phyloP scores from a whole-genome alignment of 2,797 vertebrate species.

The Falco rusticolus region DNA sequence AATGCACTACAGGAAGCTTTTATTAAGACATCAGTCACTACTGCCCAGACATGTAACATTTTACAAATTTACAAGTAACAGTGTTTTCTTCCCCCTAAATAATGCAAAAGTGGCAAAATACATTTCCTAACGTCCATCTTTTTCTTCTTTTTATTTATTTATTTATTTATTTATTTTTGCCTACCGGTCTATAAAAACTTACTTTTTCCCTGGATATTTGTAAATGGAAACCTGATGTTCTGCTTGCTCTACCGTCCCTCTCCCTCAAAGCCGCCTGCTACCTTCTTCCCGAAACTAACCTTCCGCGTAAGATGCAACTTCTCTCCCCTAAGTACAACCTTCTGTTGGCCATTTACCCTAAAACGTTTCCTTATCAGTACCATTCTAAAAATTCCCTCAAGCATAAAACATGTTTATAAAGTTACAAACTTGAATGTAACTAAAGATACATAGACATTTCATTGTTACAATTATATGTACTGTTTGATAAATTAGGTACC shows the following conservation, averaged over 20 bases:
- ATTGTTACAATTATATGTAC: conserved; percentile 83
- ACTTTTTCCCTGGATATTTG: conserved; percentile 70
- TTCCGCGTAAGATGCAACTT: conserved; percentile 47
- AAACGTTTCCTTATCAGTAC: conserved; percentile 71
- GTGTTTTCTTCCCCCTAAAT: conserved; percentile 72
- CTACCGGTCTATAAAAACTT: conserved; percentile 69
- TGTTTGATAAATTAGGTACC: conserved; percentile 86
- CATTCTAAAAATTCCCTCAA: conserved; percentile 78
- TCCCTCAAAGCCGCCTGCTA: conserved; percentile 43
- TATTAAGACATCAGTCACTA: conserved; percentile 82
- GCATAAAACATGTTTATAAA: conserved; percentile 84
- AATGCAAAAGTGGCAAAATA: conserved; percentile 79
- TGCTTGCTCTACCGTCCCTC: conserved; percentile 53
- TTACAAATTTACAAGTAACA: conserved; percentile 81
- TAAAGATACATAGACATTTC: conserved; percentile 84
- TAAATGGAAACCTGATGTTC: conserved; percentile 76
- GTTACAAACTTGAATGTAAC: conserved; percentile 84
- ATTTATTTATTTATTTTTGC: conserved; percentile 55
- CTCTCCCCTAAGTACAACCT: conserved; percentile 32
- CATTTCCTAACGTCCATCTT: conserved; percentile 62
- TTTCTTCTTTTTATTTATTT: conserved; percentile 27
- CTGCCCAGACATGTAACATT: conserved; percentile 77
- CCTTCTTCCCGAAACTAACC: conserved; percentile 51
- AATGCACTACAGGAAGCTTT: conserved; percentile 81
- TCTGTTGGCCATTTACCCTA: conserved; percentile 53